Evolutionary conservation across 2,113 vertebrate genomes (phyloP).

Genomic region (Platichthys flesus): DNA sequence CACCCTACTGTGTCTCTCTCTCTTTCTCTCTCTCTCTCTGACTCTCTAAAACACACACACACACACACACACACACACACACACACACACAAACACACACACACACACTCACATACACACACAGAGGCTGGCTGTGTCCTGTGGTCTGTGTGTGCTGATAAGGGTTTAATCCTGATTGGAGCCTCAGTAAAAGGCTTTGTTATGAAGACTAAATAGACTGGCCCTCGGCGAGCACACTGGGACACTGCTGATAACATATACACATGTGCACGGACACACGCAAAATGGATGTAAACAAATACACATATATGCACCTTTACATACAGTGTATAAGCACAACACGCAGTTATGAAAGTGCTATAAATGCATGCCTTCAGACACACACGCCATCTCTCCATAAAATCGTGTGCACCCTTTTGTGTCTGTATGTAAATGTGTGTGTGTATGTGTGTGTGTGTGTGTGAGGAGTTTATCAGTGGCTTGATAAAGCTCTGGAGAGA

Average conservation of each 20-base stretch:
- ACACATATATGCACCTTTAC: slow-evolving; percentile 16
- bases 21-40: not conserved
- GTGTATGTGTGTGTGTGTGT: slow-evolving; percentile 43
- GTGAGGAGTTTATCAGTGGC: slow-evolving; percentile 69
- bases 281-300: slow-evolving; percentile 44
- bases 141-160: slow-evolving; percentile 81
- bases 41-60: slow-evolving; percentile 7
- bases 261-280: slow-evolving; percentile 52
- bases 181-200: slow-evolving; percentile 82
- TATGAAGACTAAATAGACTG: slow-evolving; percentile 84
- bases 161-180: slow-evolving; percentile 83
- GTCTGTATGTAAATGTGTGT: slow-evolving; percentile 53
- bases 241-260: slow-evolving; percentile 77
- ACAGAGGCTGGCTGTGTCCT: slow-evolving; percentile 72
- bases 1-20: slow-evolving; percentile 20
- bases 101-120: slow-evolving; percentile 22
- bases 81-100: slow-evolving; percentile 18
- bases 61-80: slow-evolving; percentile 3
- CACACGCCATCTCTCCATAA: slow-evolving; percentile 24
- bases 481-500: slow-evolving; percentile 77
- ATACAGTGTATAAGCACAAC: not conserved
- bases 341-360: not conserved
- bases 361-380: slow-evolving; percentile 25
- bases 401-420: slow-evolving; percentile 31
- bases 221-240: slow-evolving; percentile 81